Percentiles rank a stretch among this genome's conserved stretches.
phyloP scores from a whole-genome alignment of 2,113 vertebrate genomes.

The Gymnorhina tibicen region DNA sequence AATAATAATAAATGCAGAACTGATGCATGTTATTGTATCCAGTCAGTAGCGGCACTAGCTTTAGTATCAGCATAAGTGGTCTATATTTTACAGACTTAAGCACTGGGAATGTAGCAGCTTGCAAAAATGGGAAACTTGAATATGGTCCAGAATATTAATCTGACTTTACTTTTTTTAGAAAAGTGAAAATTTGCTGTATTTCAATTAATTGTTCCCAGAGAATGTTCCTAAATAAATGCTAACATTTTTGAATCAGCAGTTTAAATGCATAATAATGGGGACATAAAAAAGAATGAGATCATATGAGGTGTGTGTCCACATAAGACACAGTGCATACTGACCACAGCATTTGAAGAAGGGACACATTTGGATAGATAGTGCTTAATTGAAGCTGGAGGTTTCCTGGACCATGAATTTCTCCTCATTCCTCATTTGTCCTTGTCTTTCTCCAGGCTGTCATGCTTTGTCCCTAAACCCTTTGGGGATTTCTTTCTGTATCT shows the following conservation, averaged over 20 bases:
- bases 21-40: not conserved
- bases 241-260: not conserved
- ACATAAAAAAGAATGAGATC: not conserved
- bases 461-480: not conserved
- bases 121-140: not conserved
- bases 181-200: not conserved
- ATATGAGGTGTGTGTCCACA: not conserved
- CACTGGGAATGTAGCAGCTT: not conserved
- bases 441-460: not conserved
- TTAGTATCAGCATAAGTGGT: not conserved
- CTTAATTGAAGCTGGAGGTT: not conserved
- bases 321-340: not conserved
- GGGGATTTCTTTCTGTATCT: not conserved
- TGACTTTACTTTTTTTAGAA: not conserved
- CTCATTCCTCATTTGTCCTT: not conserved
- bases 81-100: not conserved
- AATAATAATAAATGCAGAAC: not conserved
- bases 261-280: not conserved
- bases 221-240: not conserved
- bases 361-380: accelerated
- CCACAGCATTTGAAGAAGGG: not conserved
- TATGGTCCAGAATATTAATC: not conserved
- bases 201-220: not conserved
- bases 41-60: not conserved
- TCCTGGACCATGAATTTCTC: not conserved